These are phyloP conservation scores for Epizoanthus scotinus DNA, from an alignment of 92 coral and sea anemone species.

Conservation along the genomic window DNA sequence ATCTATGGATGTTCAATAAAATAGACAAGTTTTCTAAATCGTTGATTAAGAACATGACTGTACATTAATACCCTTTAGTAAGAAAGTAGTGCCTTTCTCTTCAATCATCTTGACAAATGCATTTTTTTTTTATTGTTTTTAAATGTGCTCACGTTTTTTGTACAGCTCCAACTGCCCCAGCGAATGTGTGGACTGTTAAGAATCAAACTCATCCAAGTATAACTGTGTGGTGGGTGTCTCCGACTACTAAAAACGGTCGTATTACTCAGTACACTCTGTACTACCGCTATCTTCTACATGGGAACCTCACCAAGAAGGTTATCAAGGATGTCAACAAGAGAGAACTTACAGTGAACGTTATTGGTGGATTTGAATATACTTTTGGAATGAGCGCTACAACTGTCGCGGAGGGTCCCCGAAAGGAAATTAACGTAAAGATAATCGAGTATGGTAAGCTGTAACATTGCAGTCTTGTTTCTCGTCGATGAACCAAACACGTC, in stretches of 20 bases:
- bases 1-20: too few relatives aligned
- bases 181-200: too few relatives aligned
- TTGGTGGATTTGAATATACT: not conserved
- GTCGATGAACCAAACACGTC: not conserved
- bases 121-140: too few relatives aligned
- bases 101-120: too few relatives aligned
- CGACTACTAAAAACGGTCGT: not conserved
- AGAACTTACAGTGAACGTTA: not conserved
- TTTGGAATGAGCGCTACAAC: not conserved
- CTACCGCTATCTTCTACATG: constrained; percentile 1
- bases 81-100: too few relatives aligned
- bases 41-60: too few relatives aligned
- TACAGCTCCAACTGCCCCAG: too few relatives aligned
- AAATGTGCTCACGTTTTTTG: too few relatives aligned
- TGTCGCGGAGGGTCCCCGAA: not conserved
- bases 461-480: not conserved
- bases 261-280: constrained; percentile 9
- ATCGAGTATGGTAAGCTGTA: not conserved
- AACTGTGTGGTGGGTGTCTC: not conserved
- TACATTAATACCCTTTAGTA: too few relatives aligned
- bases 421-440: not conserved
- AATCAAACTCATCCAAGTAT: not conserved
- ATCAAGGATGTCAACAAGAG: not conserved
- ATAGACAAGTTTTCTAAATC: too few relatives aligned
- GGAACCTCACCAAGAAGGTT: not conserved